phyloP scores from a whole-genome alignment of 2,113 vertebrate species.

The Leucosticte australis region DNA sequence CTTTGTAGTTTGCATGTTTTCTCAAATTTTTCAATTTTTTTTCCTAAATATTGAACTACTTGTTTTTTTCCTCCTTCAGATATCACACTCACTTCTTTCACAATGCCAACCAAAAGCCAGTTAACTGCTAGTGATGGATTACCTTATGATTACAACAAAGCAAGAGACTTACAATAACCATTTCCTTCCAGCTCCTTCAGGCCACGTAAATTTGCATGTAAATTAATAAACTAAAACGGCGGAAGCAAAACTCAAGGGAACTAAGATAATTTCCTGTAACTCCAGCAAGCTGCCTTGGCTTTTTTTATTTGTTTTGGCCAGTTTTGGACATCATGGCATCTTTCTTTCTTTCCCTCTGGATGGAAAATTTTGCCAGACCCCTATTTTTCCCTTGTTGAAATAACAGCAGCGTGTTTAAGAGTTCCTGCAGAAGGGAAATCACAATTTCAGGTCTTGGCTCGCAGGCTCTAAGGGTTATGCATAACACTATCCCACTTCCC shows the following conservation, averaged over 20 bases:
- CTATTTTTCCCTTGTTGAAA: not conserved
- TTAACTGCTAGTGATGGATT: not conserved
- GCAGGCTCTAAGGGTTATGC: not conserved
- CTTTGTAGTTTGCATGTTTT: not conserved
- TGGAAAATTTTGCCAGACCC: not conserved
- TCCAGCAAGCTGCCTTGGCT: not conserved
- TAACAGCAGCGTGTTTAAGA: not conserved
- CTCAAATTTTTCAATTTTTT: not conserved
- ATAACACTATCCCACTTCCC: not conserved
- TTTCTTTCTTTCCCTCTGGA: not conserved
- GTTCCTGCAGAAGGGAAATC: not conserved
- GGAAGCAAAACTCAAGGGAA: not conserved
- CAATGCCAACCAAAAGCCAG: not conserved
- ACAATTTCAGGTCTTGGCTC: not conserved
- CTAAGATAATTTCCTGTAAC: not conserved
- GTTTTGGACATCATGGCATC: not conserved
- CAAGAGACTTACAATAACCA: not conserved
- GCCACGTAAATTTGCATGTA: not conserved
- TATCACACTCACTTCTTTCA: not conserved
- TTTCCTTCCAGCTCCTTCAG: not conserved
- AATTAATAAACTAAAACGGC: not conserved
- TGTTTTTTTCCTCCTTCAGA: not conserved
- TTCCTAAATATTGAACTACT: not conserved
- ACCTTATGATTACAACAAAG: not conserved
- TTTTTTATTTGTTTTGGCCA: not conserved